Conservation (phyloP, 1,140 invertebrate species). For the Eciton burchellii region DNA sequence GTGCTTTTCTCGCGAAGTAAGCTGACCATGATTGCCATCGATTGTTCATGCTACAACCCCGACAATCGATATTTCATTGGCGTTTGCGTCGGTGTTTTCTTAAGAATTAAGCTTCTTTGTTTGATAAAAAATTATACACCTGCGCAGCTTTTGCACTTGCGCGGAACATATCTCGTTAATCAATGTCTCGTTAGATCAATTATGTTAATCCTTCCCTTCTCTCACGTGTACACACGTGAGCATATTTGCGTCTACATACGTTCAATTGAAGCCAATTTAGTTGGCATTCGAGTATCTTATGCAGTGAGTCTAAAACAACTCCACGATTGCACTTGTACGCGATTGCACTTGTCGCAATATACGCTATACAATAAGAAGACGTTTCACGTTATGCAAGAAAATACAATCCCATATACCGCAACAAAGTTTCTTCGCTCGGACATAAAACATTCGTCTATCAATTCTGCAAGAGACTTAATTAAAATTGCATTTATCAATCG, state of each 20-base stretch:
- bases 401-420: background rate
- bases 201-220: background rate
- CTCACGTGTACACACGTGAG: background rate
- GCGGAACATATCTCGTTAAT: no score
- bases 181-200: constrained; percentile 2
- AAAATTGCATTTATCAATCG: background rate
- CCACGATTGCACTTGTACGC: constrained; percentile 2
- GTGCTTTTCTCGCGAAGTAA: background rate
- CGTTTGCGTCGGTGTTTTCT: background rate
- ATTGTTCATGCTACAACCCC: constrained; percentile 26
- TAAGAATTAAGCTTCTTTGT: background rate
- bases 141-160: no score
- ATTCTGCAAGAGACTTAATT: constrained; percentile 12
- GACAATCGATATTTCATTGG: background rate
- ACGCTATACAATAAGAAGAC: constrained; percentile 33
- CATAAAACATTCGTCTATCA: background rate
- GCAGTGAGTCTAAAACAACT: background rate
- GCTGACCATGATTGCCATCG: background rate
- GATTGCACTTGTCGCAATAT: background rate
- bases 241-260: constrained; percentile 1
- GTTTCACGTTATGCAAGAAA: constrained; percentile 41
- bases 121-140: no score
- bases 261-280: constrained; percentile 66
- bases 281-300: constrained; percentile 3
- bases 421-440: constrained; percentile 7